Conservation (phyloP, 1,140 invertebrate genomes). For the Bombus pyrosoma region DNA sequence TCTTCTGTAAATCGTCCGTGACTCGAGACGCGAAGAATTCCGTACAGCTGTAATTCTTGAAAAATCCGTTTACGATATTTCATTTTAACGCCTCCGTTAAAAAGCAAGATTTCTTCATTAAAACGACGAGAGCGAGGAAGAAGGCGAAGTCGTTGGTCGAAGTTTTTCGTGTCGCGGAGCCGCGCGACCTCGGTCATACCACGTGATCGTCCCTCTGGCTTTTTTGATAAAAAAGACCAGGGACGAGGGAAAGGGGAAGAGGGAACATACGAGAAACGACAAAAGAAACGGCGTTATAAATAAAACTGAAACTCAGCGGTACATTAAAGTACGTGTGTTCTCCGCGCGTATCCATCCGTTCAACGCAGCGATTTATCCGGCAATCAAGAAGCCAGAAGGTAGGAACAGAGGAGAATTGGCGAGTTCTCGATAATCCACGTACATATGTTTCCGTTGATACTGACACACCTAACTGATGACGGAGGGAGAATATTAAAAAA, state of each 20-base stretch:
- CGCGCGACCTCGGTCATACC: slow-evolving; percentile 29
- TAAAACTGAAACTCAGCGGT: slow-evolving; percentile 51
- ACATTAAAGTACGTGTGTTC: slow-evolving; percentile 50
- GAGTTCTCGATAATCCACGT: neutral
- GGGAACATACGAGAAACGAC: slow-evolving; percentile 40
- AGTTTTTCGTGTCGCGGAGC: slow-evolving; percentile 16
- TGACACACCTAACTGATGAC: neutral
- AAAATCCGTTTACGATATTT: neutral
- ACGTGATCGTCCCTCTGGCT: slow-evolving; percentile 21
- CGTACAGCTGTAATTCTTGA: neutral
- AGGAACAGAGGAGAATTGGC: neutral
- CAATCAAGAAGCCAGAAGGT: slow-evolving; percentile 32
- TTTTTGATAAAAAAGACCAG: slow-evolving; percentile 14
- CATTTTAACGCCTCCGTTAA: neutral
- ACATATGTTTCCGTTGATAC: neutral
- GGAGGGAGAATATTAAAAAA: neutral
- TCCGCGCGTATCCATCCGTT: slow-evolving; percentile 40
- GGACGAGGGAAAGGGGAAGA: neutral
- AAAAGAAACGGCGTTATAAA: slow-evolving; percentile 57
- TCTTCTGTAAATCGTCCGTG: neutral
- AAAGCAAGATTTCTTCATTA: neutral
- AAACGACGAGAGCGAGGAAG: neutral
- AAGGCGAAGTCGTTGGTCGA: neutral
- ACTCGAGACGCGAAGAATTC: neutral
- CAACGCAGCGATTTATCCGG: slow-evolving; percentile 48